Base-by-base conservation (phyloP, 2,888 invertebrate genomes). In the Diabrotica balteata region DNA sequence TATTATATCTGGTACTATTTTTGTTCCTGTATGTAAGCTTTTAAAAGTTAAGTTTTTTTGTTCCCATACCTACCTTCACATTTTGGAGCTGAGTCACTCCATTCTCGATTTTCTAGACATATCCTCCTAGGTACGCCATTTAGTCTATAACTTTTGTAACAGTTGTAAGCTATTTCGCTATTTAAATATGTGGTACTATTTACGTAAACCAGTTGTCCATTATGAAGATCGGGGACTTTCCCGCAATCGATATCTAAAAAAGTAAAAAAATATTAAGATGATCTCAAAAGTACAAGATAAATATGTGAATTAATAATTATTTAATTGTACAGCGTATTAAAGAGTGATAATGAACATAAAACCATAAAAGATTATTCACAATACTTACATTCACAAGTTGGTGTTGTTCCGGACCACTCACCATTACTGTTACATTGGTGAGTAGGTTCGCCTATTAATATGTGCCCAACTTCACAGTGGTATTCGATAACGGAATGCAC, bases 401-500 rank as follows among this genome's bases (percentile, higher is more conserved):
- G 95, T 3, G 93, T 89, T 17, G 89, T 89, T 2, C 91, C 92
- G 10, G 91, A 92, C 96, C 96, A 96, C 72, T 93, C 93, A 7
- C 95, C 95, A 66, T 90, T 90, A 53, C 87, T 87, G 67, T 90
- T 88, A 81, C 95, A 96, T 10, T 88, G 87, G 52, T 93, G 88
- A 52, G 86, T 88, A 0, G 88, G 80, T 74, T 91, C 91, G 0
- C 96, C 95, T 7, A 90, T 88, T 68, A 96, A 86, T 68, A 91
- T 87, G 81, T 95, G 92, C 0, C 96, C 96, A 0, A 90, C 87
- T 81, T 95, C 95, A 81, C 96, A 96, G 79, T 94, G 91, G 83
- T 95, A 96, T 79, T 93, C 91, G 57, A 96, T 94, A 45, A 89
- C 90, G 0, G 95, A 94, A 82, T 95, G 94, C 0, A 96, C 90